A percentile compares a stretch with the other conserved stretches of the same genome.
These are phyloP conservation scores for Tenthredo distinguenda DNA, from an alignment of 2,888 invertebrate genomes.

Conservation along the genomic window DNA sequence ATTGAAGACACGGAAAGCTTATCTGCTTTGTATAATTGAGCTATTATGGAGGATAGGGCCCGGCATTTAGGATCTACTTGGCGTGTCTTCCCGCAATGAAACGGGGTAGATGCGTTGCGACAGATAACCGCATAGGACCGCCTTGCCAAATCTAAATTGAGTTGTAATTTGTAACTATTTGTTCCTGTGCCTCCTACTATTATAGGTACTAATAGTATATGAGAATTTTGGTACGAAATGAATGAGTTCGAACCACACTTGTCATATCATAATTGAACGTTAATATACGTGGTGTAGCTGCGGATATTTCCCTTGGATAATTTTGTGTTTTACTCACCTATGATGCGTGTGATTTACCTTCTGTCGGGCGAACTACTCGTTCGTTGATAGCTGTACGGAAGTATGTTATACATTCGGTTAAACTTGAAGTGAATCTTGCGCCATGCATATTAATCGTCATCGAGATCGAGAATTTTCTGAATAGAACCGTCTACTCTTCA, in stretches of 20 bases:
- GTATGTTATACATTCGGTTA: background rate
- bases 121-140: slow-evolving; percentile 3
- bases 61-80: slow-evolving; percentile 22
- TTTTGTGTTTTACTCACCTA: background rate
- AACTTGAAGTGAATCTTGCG: no score
- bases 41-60: background rate
- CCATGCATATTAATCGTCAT: no score
- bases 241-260: background rate
- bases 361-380: background rate
- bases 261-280: background rate
- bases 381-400: background rate
- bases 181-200: background rate
- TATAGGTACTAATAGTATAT: background rate
- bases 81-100: slow-evolving; percentile 19
- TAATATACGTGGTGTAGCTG: background rate
- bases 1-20: slow-evolving; percentile 16
- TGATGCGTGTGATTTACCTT: background rate
- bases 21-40: background rate
- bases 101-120: slow-evolving; percentile 19
- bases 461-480: no score
- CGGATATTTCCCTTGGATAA: background rate
- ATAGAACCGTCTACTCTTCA: no score
- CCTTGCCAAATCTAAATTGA: slow-evolving; percentile 6
- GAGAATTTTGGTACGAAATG: background rate
- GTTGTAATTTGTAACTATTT: background rate